Base-by-base conservation (phyloP, 2,797 vertebrate species). In the Pseudochirops corinnae region DNA sequence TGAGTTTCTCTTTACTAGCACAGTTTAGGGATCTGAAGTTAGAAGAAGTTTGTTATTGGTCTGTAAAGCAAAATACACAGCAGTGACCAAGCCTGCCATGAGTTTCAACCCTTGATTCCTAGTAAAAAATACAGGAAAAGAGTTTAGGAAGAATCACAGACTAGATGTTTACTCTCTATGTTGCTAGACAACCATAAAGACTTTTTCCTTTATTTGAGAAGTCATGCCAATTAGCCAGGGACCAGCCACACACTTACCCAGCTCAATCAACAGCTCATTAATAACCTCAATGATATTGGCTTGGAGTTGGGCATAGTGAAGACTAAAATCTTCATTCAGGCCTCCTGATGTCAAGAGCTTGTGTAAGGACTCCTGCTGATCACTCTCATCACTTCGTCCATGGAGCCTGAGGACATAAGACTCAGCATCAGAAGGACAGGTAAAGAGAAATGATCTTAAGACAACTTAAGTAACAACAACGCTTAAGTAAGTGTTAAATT, bases 281-380 rank as follows among this genome's bases (percentile, higher is more conserved):
- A 99, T 99, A 91, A 99, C 99, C 98, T 99, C 99, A 12, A 99
- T 99, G 95, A 99, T 99, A 0, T 99, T 99, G 57, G 99, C 98
- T 98, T 99, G 99, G 11, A 99, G 99, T 0, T 98, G 98, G 5
- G 98, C 96, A 60, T 99, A 99, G 95, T 99, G 98, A 16, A 99
- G 99, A 82, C 98, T 99, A 98, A 99, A 99, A 97, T 99, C 99
- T 96, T 99, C 99, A 0, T 98, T 99, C 95, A 99, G 99, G 55
- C 99, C 99, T 94, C 99, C 99, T 0, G 99, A 99, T 0, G 99
- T 99, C 98, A 99, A 98, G 96, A 99, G 99, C 96, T 99, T 99
- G 98, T 99, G 99, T 55, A 99, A 99, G 16, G 99, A 99, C 94
- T 99, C 99, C 98, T 99, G 99, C 98, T 99, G 99, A 98, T 99